phyloP scores from a whole-genome alignment of 2,888 invertebrate genomes.

The Eristalinus sepulchralis region DNA sequence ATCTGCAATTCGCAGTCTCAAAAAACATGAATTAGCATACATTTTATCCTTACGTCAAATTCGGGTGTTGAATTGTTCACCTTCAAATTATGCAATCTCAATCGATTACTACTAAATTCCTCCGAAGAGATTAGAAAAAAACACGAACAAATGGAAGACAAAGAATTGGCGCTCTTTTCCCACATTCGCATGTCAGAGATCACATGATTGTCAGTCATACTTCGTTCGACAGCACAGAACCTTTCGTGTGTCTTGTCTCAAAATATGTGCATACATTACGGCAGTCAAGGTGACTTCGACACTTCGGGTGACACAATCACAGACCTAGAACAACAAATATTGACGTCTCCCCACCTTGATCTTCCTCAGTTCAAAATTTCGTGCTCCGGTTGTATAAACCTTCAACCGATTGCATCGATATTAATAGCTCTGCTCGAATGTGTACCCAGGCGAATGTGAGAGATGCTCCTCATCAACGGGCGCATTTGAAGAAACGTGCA shows the following conservation, averaged over 20 bases:
- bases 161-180: background rate
- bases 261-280: constrained; percentile 10
- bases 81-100: constrained; percentile 12
- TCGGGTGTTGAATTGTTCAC: background rate
- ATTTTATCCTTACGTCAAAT: background rate
- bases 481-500: background rate
- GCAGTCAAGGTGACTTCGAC: constrained; percentile 43
- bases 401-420: constrained; percentile 12
- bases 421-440: constrained; percentile 14
- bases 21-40: background rate
- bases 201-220: constrained; percentile 43
- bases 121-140: background rate
- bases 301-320: constrained; percentile 13
- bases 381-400: background rate
- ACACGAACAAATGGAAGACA: background rate
- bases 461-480: background rate
- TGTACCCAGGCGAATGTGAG: constrained; percentile 9
- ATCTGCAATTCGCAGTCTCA: background rate
- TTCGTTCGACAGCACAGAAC: background rate
- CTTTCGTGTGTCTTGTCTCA: background rate
- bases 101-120: background rate
- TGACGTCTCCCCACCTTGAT: constrained; percentile 33
- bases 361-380: constrained; percentile 34
- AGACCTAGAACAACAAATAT: constrained; percentile 30
- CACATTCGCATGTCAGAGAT: constrained; percentile 25